phyloP scores from a whole-genome alignment of 2,113 vertebrate species.

The Rhombomys opimus region DNA sequence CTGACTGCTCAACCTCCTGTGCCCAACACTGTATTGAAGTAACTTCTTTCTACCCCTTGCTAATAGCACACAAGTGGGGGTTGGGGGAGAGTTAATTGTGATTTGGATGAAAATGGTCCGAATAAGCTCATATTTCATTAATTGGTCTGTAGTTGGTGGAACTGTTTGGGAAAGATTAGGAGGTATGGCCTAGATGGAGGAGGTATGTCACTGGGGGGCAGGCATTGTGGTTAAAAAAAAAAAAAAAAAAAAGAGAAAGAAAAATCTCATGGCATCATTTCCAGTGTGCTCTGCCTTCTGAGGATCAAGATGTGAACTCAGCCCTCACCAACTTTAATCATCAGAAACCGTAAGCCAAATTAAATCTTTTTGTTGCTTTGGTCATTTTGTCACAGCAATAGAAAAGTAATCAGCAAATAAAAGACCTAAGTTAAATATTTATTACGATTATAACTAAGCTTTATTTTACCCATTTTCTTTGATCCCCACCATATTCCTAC shows the following conservation, averaged over 20 bases:
- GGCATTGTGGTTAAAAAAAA: background rate
- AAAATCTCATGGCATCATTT: background rate
- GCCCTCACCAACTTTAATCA: background rate
- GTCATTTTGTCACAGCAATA: background rate
- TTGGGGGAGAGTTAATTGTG: background rate
- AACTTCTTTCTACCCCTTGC: background rate
- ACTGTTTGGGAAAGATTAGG: background rate
- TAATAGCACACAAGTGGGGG: background rate
- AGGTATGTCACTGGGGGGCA: background rate
- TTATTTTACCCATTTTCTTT: background rate
- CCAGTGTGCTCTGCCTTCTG: background rate
- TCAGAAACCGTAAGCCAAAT: background rate
- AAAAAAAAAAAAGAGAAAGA: no score
- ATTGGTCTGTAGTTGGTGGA: background rate
- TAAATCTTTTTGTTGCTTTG: background rate
- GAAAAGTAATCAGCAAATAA: background rate
- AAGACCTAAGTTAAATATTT: background rate
- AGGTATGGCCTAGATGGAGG: background rate
- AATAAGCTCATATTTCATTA: background rate
- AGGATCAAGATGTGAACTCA: background rate
- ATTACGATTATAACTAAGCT: background rate
- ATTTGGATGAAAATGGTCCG: background rate
- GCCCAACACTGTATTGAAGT: background rate
- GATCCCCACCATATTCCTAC: slow-evolving; percentile 13
- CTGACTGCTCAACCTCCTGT: background rate